Base-by-base conservation (phyloP, 2,797 vertebrate genomes). In the Clarias laeviceps region DNA sequence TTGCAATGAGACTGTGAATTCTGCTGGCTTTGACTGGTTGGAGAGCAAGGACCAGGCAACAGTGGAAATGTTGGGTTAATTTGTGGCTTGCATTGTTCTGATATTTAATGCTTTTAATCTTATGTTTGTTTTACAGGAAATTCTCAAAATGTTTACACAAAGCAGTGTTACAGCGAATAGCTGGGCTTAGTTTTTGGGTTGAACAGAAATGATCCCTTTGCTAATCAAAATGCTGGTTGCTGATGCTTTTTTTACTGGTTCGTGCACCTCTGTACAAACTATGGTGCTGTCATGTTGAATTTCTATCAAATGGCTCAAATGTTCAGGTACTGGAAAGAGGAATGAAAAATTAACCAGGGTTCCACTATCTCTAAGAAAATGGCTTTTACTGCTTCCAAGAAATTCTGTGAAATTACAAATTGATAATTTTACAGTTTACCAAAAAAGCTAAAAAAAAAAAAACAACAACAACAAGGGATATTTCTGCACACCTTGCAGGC, bases 31-130 rank as follows among this genome's bases (percentile, higher is more conserved):
- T 88, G 98, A 99, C 89, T 99, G 98, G 98, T 95, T 99, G 90
- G 98, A 99, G 91, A 99, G 96, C 94, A 99, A 99, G 95, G 98
- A 99, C 95, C 98, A 99, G 92, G 95, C 98, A 89, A 94, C 97
- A 87, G 96, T 97, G 93, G 96, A 97, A 95, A 97, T 97, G 98
- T 96, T 95, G 97, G 97, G 94, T 93, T 99, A 94, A 98, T 95
- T 93, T 92, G 92, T 82, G 93, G 54, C 37, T 57, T 37, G 90
- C 92, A 89, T 94, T 94, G 93, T 94, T 93, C 95, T 92, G 32
- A 69, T 87, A 86, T 90, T 87, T 88, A 29, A 5, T 29, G 68
- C 4, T 90, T 91, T 92, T 89, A 89, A 88, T 88, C 89, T 92
- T 88, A 85, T 80, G 86, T 88, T 61, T 91, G 92, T 93, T 94